Evolutionary conservation across 2,113 vertebrate species (phyloP), one percentile per base, ranked within the genome.

Genomic region (Azemiops feae): DNA sequence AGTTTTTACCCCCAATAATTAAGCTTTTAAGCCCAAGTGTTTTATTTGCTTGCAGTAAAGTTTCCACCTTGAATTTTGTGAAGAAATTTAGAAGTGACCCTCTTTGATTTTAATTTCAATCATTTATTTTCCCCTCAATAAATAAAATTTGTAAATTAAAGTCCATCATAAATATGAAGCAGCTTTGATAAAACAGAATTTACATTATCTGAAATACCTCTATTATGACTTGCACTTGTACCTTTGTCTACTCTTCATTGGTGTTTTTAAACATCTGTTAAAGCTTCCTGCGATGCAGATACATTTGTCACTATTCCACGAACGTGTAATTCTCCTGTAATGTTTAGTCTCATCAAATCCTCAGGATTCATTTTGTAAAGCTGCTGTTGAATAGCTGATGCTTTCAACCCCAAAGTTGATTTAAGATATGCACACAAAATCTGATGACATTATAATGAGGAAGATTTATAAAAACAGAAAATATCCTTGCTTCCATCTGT

Each of bases 121-220:
- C 53, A 85, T 92, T 95, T 94, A 94, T 93, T 94, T 92, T 27
- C 3, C 3, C 52, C 50, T 57, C 34, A 93, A 93, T 57, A 89
- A 94, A 60, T 93, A 93, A 96, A 81, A 92, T 90, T 96, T 94
- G 54, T 34, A 91, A 95, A 94, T 55, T 91, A 94, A 95, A 94
- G 91, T 96, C 95, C 93, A 87, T 91, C 94, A 91, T 93, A 94
- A 64, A 95, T 93, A 95, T 87, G 96, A 93, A 97, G 97, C 94
- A 94, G 96, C 95, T 95, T 96, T 96, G 93, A 96, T 95, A 96
- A 90, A 96, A 97, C 94, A 92, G 95, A 93, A 95, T 96, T 91
- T 96, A 97, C 95, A 96, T 93, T 94, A 94, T 93, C 89, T 92
- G 95, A 97, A 97, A 97, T 97, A 97, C 96, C 97, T 96, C 96